These are phyloP conservation scores for Illadopsis cleaveri DNA, from an alignment of 2,113 vertebrate species.

Conservation along the genomic window DNA sequence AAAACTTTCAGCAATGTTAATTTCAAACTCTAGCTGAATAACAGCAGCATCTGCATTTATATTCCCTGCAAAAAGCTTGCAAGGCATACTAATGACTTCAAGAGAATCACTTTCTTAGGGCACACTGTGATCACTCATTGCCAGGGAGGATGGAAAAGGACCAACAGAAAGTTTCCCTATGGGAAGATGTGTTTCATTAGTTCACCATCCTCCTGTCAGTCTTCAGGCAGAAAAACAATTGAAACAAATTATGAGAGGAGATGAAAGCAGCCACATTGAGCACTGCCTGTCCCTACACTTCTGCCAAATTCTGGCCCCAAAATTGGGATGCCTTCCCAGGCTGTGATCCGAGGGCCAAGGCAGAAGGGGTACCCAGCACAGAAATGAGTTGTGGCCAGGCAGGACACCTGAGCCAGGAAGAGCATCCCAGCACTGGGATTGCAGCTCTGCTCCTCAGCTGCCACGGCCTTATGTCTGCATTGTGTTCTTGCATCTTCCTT, in stretches of 20 bases:
- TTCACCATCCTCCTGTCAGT: neutral
- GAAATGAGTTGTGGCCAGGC: neutral
- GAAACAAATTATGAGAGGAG: neutral
- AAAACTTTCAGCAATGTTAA: constrained; percentile 44
- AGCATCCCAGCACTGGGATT: neutral
- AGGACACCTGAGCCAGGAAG: neutral
- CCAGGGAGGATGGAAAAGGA: constrained; percentile 4
- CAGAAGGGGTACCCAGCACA: neutral
- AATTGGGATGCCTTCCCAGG: neutral
- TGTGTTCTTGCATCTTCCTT: neutral
- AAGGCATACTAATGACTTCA: constrained; percentile 30
- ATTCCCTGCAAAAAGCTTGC: neutral
- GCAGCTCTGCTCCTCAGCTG: neutral
- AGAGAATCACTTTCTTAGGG: neutral
- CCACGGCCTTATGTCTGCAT: neutral
- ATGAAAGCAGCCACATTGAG: neutral
- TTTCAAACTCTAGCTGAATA: constrained; percentile 41
- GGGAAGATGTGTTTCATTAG: constrained; percentile 34
- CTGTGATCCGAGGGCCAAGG: neutral
- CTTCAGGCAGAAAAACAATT: neutral
- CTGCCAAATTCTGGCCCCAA: neutral
- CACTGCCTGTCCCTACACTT: neutral
- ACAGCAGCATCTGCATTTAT: constrained; percentile 58
- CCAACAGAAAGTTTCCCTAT: neutral
- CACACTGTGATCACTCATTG: neutral